Base-by-base conservation (phyloP, 2,113 vertebrate species). In the Phaetusa simplex region DNA sequence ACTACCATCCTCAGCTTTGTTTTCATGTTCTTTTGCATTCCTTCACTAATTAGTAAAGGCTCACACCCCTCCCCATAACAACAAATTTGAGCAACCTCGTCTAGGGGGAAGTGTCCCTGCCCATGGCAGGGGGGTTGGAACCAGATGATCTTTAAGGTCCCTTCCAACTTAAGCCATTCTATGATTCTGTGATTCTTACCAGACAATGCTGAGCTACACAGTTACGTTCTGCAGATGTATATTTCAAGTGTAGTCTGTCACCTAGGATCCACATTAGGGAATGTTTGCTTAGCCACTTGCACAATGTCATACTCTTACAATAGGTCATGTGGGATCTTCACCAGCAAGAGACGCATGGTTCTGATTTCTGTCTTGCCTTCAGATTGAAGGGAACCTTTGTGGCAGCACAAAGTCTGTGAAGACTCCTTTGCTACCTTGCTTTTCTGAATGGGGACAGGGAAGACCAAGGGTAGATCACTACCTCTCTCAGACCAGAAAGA, bases 281-380 rank as follows among this genome's bases (percentile, higher is more conserved):
- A 42, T 53, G 32, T 2, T 80, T 76, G 30, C 42, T 76, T 82
- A 74, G 56, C 15, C 58, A 58, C 32, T 19, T 64, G 30, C 12
- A 27, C 53, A 71, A 36, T 3, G 22, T 45, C 62, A 10, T 32
- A 24, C 52, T 82, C 38, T 61, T 87, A 36, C 76, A 81, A 12
- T 20, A 84, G 66, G 23, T 58, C 52, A 30, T 0, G 0, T 8
- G 12, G 15, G 12, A 66, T 27, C 27, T 64, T 59, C 38, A 55
- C 8, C 38, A 71, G 29, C 52, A 86, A 86, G 20, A 20, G 21
- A 40, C 12, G 40, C 9, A 3, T 8, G 10, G 42, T 70, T 77
- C 34, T 86, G 50, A 40, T 32, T 52, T 90, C 61, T 47, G 24
- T 77, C 74, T 76, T 56, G 43, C 38, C 29, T 45, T 76, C 76